Evolutionary conservation across 2,888 invertebrate species (phyloP).

Genomic region (Clunio marinus): DNA sequence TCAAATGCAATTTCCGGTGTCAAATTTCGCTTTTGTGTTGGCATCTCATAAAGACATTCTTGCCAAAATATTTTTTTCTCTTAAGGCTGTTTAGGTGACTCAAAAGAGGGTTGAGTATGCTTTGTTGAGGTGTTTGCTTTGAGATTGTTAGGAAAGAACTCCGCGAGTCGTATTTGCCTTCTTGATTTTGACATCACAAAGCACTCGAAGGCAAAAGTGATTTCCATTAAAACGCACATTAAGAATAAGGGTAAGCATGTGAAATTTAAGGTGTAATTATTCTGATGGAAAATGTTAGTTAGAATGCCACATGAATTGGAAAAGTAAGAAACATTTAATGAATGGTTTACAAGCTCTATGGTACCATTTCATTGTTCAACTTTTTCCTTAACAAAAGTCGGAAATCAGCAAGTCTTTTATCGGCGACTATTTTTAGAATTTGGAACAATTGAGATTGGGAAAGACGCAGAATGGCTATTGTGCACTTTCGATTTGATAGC

Average conservation of each 20-base stretch:
- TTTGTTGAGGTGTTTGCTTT: background rate
- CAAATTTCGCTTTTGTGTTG: constrained; percentile 11
- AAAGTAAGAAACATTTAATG: constrained; percentile 27
- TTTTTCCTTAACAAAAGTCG: background rate
- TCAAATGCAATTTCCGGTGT: constrained; percentile 35
- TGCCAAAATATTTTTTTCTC: background rate
- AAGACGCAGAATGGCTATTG: too few species aligned
- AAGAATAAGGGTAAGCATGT: background rate
- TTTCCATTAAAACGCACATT: background rate
- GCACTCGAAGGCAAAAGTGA: background rate
- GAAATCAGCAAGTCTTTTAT: constrained; percentile 24
- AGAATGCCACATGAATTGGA: constrained; percentile 26
- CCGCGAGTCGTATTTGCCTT: constrained; percentile 15
- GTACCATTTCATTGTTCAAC: background rate
- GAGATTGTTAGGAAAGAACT: background rate
- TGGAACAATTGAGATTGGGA: background rate
- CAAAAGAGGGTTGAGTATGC: background rate
- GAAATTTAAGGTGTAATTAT: constrained; percentile 33
- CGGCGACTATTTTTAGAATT: background rate
- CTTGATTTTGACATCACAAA: constrained; percentile 8
- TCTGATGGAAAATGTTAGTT: constrained; percentile 12
- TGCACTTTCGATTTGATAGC: constrained; percentile 15
- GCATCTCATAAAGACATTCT: background rate
- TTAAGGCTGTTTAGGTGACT: background rate
- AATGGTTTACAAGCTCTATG: background rate